These are phyloP conservation scores for Enteromius thamalakanensis DNA, from an alignment of 2,797 vertebrate species.

Conservation along the genomic window DNA sequence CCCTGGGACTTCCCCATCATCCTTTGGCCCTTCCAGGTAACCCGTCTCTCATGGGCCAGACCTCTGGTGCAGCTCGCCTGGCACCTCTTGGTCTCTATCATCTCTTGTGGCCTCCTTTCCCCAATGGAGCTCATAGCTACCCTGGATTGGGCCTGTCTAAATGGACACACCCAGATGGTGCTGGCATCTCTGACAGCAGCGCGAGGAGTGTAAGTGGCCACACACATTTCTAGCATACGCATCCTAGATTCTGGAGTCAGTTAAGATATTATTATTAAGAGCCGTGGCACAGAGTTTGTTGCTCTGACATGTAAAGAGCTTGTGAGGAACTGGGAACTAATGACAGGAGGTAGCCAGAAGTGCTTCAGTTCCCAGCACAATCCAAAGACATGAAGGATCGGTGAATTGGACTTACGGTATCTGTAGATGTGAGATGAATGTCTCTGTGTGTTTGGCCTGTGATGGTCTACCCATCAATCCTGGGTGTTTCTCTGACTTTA, in stretches of 20 bases:
- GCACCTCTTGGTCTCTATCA: slow-evolving; percentile 90
- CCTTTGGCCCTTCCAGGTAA: slow-evolving; percentile 78
- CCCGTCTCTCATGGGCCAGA: slow-evolving; percentile 87
- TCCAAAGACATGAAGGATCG: neutral
- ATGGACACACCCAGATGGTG: slow-evolving; percentile 92
- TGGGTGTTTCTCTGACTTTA: neutral
- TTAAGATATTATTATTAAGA: neutral
- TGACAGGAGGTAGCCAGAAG: neutral
- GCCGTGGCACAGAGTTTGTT: neutral
- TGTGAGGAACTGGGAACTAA: neutral
- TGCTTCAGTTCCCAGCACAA: neutral
- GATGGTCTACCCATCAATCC: neutral
- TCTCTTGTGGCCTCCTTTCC: slow-evolving; percentile 94
- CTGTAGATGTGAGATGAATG: neutral
- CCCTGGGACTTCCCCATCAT: slow-evolving; percentile 88
- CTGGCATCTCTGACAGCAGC: slow-evolving; percentile 84
- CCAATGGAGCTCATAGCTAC: slow-evolving; percentile 91
- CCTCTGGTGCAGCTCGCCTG: slow-evolving; percentile 81
- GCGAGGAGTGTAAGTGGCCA: slow-evolving; percentile 85
- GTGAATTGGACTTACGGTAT: neutral
- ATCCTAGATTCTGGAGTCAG: slow-evolving; percentile 7
- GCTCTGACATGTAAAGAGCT: neutral
- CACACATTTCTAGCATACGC: neutral
- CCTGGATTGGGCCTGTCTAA: slow-evolving; percentile 90
- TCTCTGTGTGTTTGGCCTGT: neutral